These are phyloP conservation scores for Plebejus melissa DNA, from an alignment of 2,888 invertebrate genomes.

Conservation along the genomic window DNA sequence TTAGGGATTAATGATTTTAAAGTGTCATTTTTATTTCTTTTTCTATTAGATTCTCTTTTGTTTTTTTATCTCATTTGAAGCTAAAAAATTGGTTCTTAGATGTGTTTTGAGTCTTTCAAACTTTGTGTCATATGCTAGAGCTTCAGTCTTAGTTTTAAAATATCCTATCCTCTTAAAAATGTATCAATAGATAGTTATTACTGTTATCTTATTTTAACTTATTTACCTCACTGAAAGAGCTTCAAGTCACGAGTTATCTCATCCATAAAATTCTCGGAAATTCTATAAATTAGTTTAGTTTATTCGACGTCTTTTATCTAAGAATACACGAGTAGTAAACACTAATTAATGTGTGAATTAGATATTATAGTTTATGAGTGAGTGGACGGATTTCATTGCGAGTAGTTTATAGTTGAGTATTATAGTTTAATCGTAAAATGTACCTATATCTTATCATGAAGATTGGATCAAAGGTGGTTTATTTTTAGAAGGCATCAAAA, in stretches of 20 bases:
- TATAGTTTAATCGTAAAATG: slow-evolving; percentile 14
- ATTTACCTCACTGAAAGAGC: not conserved
- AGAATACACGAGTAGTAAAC: slow-evolving; percentile 19
- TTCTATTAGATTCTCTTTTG: too few species aligned
- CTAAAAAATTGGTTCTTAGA: too few species aligned
- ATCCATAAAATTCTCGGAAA: slow-evolving; percentile 21
- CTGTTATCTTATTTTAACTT: not conserved
- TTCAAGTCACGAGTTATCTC: slow-evolving; percentile 5
- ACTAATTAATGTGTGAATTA: slow-evolving; percentile 12
- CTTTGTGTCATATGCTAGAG: too few species aligned
- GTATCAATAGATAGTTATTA: not conserved
- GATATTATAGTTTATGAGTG: slow-evolving; percentile 16
- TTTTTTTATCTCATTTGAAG: too few species aligned
- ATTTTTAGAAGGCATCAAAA: not conserved
- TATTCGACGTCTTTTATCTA: slow-evolving; percentile 4
- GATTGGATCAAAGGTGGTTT: slow-evolving; percentile 6
- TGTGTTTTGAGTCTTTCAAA: too few species aligned
- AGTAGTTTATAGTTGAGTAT: not conserved
- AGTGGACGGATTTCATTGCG: slow-evolving; percentile 23
- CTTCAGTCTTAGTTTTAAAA: not conserved
- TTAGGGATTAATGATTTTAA: too few species aligned
- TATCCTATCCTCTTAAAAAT: not conserved
- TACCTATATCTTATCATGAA: not conserved
- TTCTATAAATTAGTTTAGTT: slow-evolving; percentile 10
- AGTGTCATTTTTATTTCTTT: too few species aligned